phyloP scores from a whole-genome alignment of 2,888 invertebrate genomes.

The Agrypnus murinus region DNA sequence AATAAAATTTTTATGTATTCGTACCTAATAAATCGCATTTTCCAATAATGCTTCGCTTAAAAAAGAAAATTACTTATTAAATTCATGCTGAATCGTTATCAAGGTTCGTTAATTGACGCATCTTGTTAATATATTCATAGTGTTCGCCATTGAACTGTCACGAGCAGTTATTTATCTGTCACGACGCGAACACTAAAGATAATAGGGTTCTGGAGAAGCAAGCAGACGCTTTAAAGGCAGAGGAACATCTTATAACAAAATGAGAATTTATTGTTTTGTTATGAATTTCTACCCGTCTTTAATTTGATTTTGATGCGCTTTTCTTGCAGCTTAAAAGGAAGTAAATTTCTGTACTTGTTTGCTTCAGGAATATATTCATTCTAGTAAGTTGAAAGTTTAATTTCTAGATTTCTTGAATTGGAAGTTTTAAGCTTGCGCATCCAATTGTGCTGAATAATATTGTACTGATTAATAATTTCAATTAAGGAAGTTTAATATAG shows the following conservation, averaged over 20 bases:
- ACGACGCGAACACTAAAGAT: constrained; percentile 65
- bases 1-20: too few relatives aligned
- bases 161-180: constrained; percentile 65
- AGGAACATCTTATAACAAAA: constrained; percentile 61
- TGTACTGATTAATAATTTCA: constrained; percentile 6
- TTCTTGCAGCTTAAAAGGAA: constrained; percentile 35
- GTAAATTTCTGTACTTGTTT: constrained; percentile 32
- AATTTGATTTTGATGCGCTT: constrained; percentile 46
- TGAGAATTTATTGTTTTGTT: constrained; percentile 58
- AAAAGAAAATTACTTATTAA: background rate
- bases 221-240: constrained; percentile 64
- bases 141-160: constrained; percentile 61
- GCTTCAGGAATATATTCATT: constrained; percentile 23
- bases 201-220: constrained; percentile 63
- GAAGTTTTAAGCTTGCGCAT: constrained; percentile 18
- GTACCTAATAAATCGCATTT: too few relatives aligned
- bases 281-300: constrained; percentile 43
- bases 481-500: background rate
- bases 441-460: constrained; percentile 6
- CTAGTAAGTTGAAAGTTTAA: constrained; percentile 33
- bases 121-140: constrained; percentile 62
- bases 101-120: constrained; percentile 57
- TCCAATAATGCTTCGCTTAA: too few relatives aligned
- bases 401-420: constrained; percentile 25
- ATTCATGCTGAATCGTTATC: constrained; percentile 52